A percentile compares a stretch with the other conserved stretches of the same genome.
Conservation (phyloP, 2,888 invertebrate genomes). For the Pyralis farinalis region DNA sequence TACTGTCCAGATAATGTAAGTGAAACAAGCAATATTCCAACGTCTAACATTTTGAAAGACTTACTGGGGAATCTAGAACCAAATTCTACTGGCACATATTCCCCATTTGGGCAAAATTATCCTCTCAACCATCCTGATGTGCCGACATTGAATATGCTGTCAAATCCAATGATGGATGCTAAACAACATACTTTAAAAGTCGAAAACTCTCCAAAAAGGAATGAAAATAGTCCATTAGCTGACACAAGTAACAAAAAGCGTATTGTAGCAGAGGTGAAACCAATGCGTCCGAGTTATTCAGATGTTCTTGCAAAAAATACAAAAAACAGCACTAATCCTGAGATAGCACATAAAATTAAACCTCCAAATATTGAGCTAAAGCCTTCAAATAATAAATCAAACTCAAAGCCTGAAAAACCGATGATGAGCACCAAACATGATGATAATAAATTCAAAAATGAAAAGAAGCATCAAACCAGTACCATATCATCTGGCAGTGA, state of each 20-base stretch:
- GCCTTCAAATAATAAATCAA: conserved; percentile 51
- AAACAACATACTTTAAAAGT: conserved; percentile 43
- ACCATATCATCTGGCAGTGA: conserved; percentile 74
- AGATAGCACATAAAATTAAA: conserved; percentile 68
- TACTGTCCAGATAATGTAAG: conserved; percentile 47
- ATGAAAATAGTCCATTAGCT: conserved; percentile 70
- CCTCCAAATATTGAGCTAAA: conserved; percentile 65
- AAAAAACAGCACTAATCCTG: conserved; percentile 69
- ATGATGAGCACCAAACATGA: conserved; percentile 45
- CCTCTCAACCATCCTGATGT: conserved; percentile 74
- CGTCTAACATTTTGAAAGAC: conserved; percentile 84
- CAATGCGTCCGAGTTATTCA: conserved; percentile 93
- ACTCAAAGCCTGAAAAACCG: conserved; percentile 61
- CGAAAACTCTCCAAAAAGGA: conserved; percentile 63
- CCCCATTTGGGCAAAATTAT: conserved; percentile 85
- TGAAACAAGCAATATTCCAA: conserved; percentile 44
- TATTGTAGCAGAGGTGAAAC: conserved; percentile 92
- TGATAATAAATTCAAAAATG: conserved; percentile 57
- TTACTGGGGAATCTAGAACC: conserved; percentile 87
- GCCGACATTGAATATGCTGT: conserved; percentile 51
- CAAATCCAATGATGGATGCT: conserved; percentile 45
- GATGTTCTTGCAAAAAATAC: conserved; percentile 88
- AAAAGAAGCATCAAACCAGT: conserved; percentile 51
- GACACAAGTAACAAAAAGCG: conserved; percentile 83
- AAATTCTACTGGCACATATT: conserved; percentile 86